A percentile compares a stretch with the other conserved stretches of the same genome.
Evolutionary conservation across 2,113 vertebrate species (phyloP).

Genomic region (Psettodes erumei): DNA sequence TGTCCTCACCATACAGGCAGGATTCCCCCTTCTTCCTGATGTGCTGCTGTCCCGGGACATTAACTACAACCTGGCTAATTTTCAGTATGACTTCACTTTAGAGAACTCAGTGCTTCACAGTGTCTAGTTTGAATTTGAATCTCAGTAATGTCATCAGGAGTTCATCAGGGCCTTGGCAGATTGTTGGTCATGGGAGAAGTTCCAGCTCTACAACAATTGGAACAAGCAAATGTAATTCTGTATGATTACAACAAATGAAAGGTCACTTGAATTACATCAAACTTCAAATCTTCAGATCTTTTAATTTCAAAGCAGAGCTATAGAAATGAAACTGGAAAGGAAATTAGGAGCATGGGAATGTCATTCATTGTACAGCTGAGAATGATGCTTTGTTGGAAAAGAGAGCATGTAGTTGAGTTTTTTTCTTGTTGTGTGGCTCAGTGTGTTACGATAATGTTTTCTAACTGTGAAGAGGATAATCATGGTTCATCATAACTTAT

Average conservation of each 20-base stretch:
- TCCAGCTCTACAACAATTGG: neutral
- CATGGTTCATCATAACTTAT: neutral
- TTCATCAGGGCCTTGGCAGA: constrained; percentile 1
- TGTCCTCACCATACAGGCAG: constrained; percentile 86
- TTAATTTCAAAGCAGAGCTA: neutral
- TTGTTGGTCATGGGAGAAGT: neutral
- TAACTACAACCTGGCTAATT: constrained; percentile 87
- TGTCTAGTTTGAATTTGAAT: constrained; percentile 58
- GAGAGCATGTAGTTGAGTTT: neutral
- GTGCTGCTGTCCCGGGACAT: constrained; percentile 84
- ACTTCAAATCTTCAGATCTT: neutral
- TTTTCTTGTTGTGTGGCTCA: neutral
- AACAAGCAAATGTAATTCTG: neutral
- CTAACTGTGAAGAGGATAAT: neutral
- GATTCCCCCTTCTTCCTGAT: constrained; percentile 82
- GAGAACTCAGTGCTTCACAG: constrained; percentile 95
- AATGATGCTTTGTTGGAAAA: neutral
- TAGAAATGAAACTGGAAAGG: neutral
- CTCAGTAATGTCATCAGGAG: neutral
- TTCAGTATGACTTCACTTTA: constrained; percentile 95
- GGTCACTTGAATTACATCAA: neutral
- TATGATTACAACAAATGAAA: neutral
- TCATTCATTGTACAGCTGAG: neutral
- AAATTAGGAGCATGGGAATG: neutral
- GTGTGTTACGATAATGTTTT: neutral